These are phyloP conservation scores for Daphoenositta chrysoptera DNA, from an alignment of 2,113 vertebrate genomes.

Conservation along the genomic window DNA sequence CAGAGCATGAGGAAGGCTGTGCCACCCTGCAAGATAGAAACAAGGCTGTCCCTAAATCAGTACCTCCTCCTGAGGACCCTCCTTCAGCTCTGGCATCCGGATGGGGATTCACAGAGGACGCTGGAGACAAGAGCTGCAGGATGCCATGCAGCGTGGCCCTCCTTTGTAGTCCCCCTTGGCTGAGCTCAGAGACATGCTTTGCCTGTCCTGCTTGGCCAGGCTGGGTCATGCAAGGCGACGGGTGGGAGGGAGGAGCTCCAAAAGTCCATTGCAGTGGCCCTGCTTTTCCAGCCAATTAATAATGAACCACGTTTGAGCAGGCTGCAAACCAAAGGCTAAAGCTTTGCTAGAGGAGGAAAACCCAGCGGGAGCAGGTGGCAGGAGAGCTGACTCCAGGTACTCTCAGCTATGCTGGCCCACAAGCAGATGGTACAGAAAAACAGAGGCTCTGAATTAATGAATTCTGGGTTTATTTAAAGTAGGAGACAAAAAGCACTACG, in stretches of 20 bases:
- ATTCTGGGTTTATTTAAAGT: neutral
- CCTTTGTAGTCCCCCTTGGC: neutral
- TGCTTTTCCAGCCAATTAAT: neutral
- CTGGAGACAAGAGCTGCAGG: rapidly evolving
- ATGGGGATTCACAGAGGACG: neutral
- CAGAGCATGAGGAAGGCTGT: neutral
- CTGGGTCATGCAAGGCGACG: rapidly evolving
- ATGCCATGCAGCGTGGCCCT: rapidly evolving
- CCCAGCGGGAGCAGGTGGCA: constrained; percentile 5
- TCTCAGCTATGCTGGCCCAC: neutral
- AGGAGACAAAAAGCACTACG: neutral
- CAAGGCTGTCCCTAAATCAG: neutral
- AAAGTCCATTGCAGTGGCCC: neutral
- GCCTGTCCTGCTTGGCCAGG: neutral
- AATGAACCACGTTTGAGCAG: neutral
- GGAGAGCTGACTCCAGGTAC: neutral
- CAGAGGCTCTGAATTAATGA: neutral
- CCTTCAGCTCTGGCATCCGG: rapidly evolving
- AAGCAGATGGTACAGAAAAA: neutral
- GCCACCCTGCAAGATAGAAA: neutral
- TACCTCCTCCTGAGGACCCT: neutral
- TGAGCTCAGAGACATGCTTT: neutral
- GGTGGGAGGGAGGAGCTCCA: neutral
- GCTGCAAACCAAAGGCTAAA: neutral
- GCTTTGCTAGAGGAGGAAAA: constrained; percentile 12